Conservation (phyloP, 2,113 vertebrate genomes). For the Melierax canorus region DNA sequence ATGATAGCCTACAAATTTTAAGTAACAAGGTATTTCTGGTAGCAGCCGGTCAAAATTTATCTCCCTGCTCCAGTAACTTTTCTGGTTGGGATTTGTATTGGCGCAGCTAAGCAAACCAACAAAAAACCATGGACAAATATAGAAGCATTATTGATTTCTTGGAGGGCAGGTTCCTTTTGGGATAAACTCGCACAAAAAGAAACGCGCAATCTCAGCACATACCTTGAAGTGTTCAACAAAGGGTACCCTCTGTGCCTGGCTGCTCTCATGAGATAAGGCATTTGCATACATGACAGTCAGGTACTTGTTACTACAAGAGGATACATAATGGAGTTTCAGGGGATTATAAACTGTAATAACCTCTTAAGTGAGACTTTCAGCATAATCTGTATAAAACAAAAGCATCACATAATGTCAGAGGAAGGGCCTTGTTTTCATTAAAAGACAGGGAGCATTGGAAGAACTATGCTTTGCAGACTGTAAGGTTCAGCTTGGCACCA, state of each 20-base stretch:
- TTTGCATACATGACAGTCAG: not conserved
- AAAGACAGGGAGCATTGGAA: not conserved
- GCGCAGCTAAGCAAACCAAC: not conserved
- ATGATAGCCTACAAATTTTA: not conserved
- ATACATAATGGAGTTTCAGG: not conserved
- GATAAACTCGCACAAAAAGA: not conserved
- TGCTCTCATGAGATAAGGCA: not conserved
- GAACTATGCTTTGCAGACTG: not conserved
- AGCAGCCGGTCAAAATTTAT: not conserved
- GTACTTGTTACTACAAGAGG: not conserved
- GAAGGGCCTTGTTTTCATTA: not conserved
- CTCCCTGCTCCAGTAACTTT: not conserved
- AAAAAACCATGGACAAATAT: not conserved
- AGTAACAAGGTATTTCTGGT: not conserved
- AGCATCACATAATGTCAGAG: not conserved
- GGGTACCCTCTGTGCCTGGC: not conserved
- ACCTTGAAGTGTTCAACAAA: not conserved
- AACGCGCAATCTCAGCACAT: not conserved
- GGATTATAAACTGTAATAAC: not conserved
- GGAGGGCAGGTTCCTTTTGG: not conserved
- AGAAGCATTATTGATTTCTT: constrained; percentile 15
- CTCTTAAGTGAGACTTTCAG: not conserved
- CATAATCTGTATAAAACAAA: constrained; percentile 13
- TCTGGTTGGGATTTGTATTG: not conserved
- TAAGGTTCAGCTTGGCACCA: not conserved